Conservation (phyloP, 2,797 vertebrate species). For the Clarias laeviceps region DNA sequence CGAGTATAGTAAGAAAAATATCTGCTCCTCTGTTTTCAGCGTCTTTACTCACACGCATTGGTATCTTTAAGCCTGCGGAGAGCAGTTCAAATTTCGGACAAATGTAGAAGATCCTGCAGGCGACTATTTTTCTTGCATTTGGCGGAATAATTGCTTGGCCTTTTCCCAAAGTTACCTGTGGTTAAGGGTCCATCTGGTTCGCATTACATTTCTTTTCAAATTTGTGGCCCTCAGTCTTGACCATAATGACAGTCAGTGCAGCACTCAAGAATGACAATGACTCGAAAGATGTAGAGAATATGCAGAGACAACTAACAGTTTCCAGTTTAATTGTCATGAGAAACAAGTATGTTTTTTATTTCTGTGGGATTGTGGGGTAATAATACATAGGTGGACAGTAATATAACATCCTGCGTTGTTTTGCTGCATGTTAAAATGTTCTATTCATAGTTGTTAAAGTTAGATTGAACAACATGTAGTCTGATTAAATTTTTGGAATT, state of each 20-base stretch:
- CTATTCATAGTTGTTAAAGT: conserved; percentile 12
- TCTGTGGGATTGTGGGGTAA: conserved; percentile 20
- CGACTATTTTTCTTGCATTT: conserved; percentile 55
- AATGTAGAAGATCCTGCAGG: conserved; percentile 59
- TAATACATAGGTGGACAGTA: conserved; percentile 23
- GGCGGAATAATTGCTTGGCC: conserved; percentile 60
- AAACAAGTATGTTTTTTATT: conserved; percentile 25
- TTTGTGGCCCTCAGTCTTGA: conserved; percentile 68
- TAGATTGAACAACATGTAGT: conserved; percentile 5
- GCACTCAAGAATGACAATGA: conserved; percentile 75
- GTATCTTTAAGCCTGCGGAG: conserved; percentile 57
- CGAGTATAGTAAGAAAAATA: conserved; percentile 42
- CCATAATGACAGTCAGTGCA: conserved; percentile 63
- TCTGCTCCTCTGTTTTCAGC: conserved; percentile 29
- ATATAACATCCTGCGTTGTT: conserved; percentile 2
- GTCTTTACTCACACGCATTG: conserved; percentile 57
- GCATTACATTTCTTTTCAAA: conserved; percentile 71
- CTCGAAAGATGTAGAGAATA: conserved; percentile 75
- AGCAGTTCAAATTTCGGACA: conserved; percentile 61
- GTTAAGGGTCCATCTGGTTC: conserved; percentile 78
- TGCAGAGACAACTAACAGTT: conserved; percentile 73
- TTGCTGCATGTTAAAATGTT: background rate
- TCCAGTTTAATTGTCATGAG: conserved; percentile 67
- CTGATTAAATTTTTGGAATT: background rate
- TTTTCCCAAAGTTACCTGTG: conserved; percentile 75